Evolutionary conservation across 2,113 vertebrate genomes (phyloP).

Genomic region (Myodes glareolus): DNA sequence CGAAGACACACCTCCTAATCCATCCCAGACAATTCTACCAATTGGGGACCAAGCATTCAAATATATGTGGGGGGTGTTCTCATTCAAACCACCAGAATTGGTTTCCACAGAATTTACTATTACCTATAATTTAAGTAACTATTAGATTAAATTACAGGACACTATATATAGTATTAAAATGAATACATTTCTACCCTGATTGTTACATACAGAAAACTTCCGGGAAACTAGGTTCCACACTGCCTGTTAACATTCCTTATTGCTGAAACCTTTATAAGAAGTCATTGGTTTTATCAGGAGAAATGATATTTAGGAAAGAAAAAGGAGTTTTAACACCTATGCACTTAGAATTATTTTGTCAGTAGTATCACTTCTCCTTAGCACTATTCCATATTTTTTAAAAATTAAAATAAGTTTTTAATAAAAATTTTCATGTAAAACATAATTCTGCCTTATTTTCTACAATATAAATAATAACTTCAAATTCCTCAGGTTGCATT

Average conservation of each 20-base stretch:
- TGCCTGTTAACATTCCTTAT: neutral
- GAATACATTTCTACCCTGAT: slow-evolving; percentile 29
- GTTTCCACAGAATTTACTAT: neutral
- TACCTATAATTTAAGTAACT: slow-evolving; percentile 43
- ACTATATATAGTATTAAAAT: neutral
- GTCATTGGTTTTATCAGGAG: neutral
- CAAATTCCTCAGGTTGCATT: neutral
- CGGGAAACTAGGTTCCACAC: neutral
- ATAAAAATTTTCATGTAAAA: neutral
- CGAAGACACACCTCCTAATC: neutral
- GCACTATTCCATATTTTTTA: neutral
- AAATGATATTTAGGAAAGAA: slow-evolving; percentile 20
- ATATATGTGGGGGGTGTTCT: neutral
- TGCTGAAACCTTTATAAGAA: neutral
- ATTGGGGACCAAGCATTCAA: neutral
- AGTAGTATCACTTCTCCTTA: neutral
- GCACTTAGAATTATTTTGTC: slow-evolving; percentile 30
- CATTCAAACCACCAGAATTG: neutral
- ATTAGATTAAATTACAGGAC: slow-evolving; percentile 31
- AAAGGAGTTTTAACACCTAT: neutral
- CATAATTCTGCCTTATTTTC: slow-evolving; percentile 27
- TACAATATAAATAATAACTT: slow-evolving; percentile 1
- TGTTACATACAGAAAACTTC: slow-evolving; percentile 31
- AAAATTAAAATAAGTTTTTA: slow-evolving; percentile 1
- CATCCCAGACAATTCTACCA: neutral